Evolutionary conservation across 2,113 vertebrate species (phyloP).

Genomic region (Helogale parvula): DNA sequence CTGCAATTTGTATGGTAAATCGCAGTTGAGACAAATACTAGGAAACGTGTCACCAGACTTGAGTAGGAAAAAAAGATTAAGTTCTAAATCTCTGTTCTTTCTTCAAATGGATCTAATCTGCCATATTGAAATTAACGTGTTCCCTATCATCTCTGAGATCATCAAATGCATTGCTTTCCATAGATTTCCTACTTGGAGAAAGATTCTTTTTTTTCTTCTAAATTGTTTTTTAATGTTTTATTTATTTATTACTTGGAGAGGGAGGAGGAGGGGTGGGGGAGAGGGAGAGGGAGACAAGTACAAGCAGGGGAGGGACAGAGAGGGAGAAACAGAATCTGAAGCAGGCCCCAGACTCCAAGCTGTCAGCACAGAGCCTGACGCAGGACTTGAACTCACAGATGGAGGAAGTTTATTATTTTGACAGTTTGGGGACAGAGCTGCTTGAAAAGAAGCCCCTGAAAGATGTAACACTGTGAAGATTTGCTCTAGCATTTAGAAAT

Average conservation of each 20-base stretch:
- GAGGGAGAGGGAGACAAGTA: too few species aligned
- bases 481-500: conserved; percentile 32
- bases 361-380: too few species aligned
- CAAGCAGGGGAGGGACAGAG: too few species aligned
- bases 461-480: conserved; percentile 35
- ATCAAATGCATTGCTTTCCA: neutral
- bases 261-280: too few species aligned
- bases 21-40: neutral
- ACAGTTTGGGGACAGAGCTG: neutral
- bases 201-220: neutral
- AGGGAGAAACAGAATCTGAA: too few species aligned
- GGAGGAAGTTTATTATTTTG: conserved; percentile 43
- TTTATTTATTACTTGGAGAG: too few species aligned
- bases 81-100: conserved; percentile 44
- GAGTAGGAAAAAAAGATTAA: conserved; percentile 11
- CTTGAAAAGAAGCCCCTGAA: conserved; percentile 33
- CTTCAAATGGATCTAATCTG: neutral
- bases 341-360: too few species aligned
- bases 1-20: neutral
- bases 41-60: neutral
- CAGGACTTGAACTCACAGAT: neutral
- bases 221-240: too few species aligned
- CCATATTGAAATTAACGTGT: neutral
- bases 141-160: neutral
- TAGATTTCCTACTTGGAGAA: conserved; percentile 8